Base-by-base conservation (phyloP, 2,888 invertebrate genomes). In the Brachypalpus laphriformis region DNA sequence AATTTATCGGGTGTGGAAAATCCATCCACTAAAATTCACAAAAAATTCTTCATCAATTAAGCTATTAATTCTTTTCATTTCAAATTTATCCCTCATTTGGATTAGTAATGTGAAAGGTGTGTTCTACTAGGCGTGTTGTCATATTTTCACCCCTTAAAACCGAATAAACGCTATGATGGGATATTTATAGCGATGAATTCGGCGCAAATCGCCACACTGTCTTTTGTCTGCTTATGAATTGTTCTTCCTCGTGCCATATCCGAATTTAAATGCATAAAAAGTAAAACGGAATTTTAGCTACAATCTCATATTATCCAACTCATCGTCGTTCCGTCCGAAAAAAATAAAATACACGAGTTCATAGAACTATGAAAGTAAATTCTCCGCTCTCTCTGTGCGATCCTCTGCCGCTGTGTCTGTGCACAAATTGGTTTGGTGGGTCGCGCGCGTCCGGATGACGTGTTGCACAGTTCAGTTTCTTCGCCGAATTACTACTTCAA, bases 371-470 rank as follows among this genome's bases (percentile, higher is more conserved):
- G 47, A 66, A 72, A 66, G 28, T 70, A 51, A 61, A 66, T 56
- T 59, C 40, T 57, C 56, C 20, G 54, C 31, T n/a, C 45, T 56
- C 63, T 70, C 49, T 66, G 59, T 71, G 59, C 51, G 66, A 68
- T 68, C 71, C 5, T 59, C 16, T 25, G 37, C 49, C 40, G 18
- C 34, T 54, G 42, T 63, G 54, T 56, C 54, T 75, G 40, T 65
- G 49, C 49, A 65, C 49, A 76, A 76, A 76, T 76, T 56, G 72
- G 59, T 78, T 74, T 66, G 66, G 45, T 82, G 61, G 82, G 78
- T 72, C 72, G 83, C 57, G 54, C 70, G 74, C 74, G 83, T 68
- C 78, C 78, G 61, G 61, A 78, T 70, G 83, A 68, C 83, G 83
- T 76, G 76, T 61, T 78, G 78, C 74, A 61, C 47, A 61, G 72